Percentiles rank a stretch among this genome's conserved stretches.
These are phyloP conservation scores for Lindbergichthys nudifrons DNA, from an alignment of 2,797 vertebrate species.

Conservation along the genomic window DNA sequence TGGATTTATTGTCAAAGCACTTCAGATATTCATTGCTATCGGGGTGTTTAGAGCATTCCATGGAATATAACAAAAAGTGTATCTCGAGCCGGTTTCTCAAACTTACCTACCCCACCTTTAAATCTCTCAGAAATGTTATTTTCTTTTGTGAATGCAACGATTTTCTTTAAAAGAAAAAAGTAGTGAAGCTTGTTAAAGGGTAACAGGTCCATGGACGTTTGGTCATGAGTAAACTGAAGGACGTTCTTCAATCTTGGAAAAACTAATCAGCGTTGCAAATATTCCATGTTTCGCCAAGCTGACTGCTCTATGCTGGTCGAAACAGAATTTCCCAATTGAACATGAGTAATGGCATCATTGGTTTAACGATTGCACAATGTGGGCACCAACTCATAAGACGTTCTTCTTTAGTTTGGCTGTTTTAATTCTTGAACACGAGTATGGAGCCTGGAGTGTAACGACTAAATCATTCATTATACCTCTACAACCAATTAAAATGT, in stretches of 20 bases:
- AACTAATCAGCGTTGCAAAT: conserved; percentile 33
- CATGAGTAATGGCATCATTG: not conserved
- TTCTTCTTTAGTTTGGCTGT: too few relatives aligned
- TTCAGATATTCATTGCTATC: too few relatives aligned
- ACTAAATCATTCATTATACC: not conserved
- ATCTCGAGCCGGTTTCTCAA: too few relatives aligned
- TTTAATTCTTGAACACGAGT: not conserved
- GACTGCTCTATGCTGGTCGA: not conserved
- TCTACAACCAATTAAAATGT: not conserved
- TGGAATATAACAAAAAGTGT: too few relatives aligned
- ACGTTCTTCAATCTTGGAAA: not conserved
- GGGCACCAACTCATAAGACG: not conserved
- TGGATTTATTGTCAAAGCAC: too few relatives aligned
- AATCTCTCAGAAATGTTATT: accelerated
- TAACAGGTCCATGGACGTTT: conserved; percentile 44
- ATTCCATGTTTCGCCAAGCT: not conserved
- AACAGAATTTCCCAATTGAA: conserved; percentile 1
- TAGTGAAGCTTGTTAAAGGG: conserved; percentile 54
- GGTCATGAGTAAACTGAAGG: conserved; percentile 85
- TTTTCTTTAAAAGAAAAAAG: conserved; percentile 25
- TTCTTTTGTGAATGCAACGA: conserved; percentile 56
- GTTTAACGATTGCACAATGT: not conserved
- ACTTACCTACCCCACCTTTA: too few relatives aligned
- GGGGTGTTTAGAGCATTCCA: too few relatives aligned
- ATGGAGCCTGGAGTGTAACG: conserved; percentile 3